Evolutionary conservation across 23 tunicate genomes (phyloP), one percentile per base, ranked within the genome.

Genomic region (Ascidia mentula): DNA sequence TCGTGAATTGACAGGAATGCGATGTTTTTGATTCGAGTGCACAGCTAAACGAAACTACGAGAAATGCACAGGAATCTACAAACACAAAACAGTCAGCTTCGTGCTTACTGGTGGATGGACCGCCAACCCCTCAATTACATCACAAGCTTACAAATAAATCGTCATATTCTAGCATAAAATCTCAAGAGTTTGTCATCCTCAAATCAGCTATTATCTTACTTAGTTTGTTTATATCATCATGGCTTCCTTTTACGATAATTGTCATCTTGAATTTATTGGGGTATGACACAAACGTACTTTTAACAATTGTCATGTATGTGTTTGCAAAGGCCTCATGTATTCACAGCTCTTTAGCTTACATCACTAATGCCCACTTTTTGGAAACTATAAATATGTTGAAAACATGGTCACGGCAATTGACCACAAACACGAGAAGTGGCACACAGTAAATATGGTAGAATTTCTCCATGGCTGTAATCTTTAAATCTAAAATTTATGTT

Each of bases 301-400:
- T 74, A 1, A 32, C 38, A 15, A 35, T 74, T 28, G 46, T 74
- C 2, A 32, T 46, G n/a, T 74, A 74, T 36, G 18, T 74, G 28
- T 39, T 74, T 6, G 78, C 78, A 40, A 74, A 74, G 18, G 78
- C 53, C 22, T 74, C 78, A 17, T 74, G 78, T 32, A 40, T 74
- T 28, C 78, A 74, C 53, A 74, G 78, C 38, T 74, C 78, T 20
- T 36, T 74, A 6, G 78, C 53, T 35, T 74, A 74, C 53, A 74
- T 74, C 78, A 74, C 40, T 20, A 74, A 74, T 39, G 46, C 78
- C 3, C 78, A 74, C 38, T 39, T 74, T 36, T 18, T 2, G 22
- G 78, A 35, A 40, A 74, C 78, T 12, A 9, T 74, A 31, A 37
- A 40, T 4, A 31, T 74, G 34, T 6, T 70, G 8, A 53, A 28